These are phyloP conservation scores for Solenopsis invicta DNA, from an alignment of 1,140 invertebrate species.

Conservation along the genomic window DNA sequence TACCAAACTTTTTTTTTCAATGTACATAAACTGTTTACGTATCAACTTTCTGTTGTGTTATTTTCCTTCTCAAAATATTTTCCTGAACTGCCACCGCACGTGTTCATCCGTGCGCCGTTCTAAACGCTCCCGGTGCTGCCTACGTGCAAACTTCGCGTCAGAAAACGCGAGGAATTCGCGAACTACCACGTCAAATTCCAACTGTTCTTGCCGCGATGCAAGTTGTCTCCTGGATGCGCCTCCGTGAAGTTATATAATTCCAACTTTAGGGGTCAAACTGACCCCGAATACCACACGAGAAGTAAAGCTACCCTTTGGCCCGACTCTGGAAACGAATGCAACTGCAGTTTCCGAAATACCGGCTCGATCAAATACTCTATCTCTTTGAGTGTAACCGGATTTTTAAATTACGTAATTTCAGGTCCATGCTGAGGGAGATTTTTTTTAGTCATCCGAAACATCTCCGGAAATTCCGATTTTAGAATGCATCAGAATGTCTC, in stretches of 20 bases:
- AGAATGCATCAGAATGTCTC: background rate
- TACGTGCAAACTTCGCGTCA: conserved; percentile 8
- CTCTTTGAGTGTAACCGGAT: background rate
- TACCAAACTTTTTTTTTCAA: no score
- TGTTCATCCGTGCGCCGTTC: background rate
- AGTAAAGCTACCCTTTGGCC: background rate
- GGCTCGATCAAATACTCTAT: background rate
- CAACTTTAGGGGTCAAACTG: conserved; percentile 34
- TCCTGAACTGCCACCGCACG: background rate
- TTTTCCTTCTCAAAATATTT: background rate
- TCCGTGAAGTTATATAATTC: conserved; percentile 39
- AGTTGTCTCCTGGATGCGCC: conserved; percentile 42
- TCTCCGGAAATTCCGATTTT: background rate
- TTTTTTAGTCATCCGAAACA: background rate
- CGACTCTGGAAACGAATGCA: background rate
- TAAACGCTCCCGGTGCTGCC: background rate
- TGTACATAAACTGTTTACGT: background rate
- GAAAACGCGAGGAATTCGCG: conserved; percentile 45
- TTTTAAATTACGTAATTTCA: background rate
- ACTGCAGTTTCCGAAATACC: background rate
- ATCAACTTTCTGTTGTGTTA: background rate
- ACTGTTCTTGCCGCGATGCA: conserved; percentile 30
- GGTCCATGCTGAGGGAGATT: no score
- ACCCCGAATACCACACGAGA: background rate
- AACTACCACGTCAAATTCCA: conserved; percentile 32